Evolutionary conservation across 2,113 vertebrate species (phyloP), one percentile per base, ranked within the genome.

Genomic region (Engraulis encrasicolus): DNA sequence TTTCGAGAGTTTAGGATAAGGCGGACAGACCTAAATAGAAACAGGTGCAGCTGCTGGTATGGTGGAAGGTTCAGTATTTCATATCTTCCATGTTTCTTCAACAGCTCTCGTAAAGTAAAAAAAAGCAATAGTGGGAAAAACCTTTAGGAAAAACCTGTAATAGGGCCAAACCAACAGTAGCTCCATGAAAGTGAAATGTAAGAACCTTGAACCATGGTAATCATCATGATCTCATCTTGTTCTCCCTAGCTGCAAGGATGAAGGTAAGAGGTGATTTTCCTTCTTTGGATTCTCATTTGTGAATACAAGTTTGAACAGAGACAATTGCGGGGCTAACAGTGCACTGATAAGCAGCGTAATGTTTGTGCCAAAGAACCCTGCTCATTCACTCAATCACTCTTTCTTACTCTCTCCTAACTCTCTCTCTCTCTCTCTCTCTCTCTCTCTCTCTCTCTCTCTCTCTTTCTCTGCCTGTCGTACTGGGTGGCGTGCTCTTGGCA

Each of bases 401-500:
- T 20, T 58, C 52, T n/a, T 19, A 1, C 3, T 14, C 50, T 14
- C 3, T 50, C 3, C n/a, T n/a, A 61, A 61, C 58, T 31, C 23
- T 74, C 66, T 74, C 66, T 74, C 66, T 31, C 14, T 74, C 7
- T 71, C 23, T 66, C 1, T 66, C 61, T 31, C 61, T 71, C 61
- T 34, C 61, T 71, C 23, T 71, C 1, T n/a, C 52, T 58, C 52
- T 58, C 52, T 58, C 52, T n/a, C 52, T 58, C 52, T 58, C 52
- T 58, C 52, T n/a, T 20, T n/a, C 19, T 20, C 52, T 20, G 1
- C 20, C 12, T 54, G 0, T 58, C 52, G 40, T 45, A 45, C 31
- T 74, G 66, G 66, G 66, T 74, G 27, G 66, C 66, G 31, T 34
- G 27, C 0, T 74, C 66, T 74, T 74, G 66, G 66, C 66, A 74